These are phyloP conservation scores for Xiphias gladius DNA, from an alignment of 2,113 vertebrate species.

Conservation along the genomic window DNA sequence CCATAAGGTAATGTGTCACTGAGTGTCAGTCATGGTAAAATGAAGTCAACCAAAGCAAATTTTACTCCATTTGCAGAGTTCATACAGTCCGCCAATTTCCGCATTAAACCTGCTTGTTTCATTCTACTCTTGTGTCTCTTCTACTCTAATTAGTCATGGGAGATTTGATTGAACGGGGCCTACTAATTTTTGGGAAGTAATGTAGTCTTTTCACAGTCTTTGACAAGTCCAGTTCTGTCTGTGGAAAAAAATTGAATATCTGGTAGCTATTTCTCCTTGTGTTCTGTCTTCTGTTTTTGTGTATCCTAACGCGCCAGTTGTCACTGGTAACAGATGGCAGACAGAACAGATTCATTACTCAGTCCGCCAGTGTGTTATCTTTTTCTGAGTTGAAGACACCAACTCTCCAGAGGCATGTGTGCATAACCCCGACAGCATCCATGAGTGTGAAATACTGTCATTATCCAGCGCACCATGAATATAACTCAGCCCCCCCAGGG, in stretches of 20 bases:
- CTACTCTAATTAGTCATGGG: background rate
- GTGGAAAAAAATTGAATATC: background rate
- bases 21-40: background rate
- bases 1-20: background rate
- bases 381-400: conserved; percentile 24
- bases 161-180: background rate
- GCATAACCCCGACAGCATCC: conserved; percentile 18
- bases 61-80: background rate
- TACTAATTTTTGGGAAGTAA: background rate
- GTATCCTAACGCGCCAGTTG: background rate
- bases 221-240: background rate
- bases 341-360: conserved; percentile 28
- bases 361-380: conserved; percentile 33
- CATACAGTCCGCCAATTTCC: background rate
- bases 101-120: background rate
- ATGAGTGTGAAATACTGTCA: conserved; percentile 28
- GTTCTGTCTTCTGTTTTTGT: background rate
- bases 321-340: conserved; percentile 32
- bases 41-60: background rate
- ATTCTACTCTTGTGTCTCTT: background rate
- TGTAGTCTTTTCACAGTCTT: background rate
- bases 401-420: conserved; percentile 25
- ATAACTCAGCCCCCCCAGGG: conserved; percentile 1
- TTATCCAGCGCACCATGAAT: conserved; percentile 27
- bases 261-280: background rate